Evolutionary conservation across 2,797 vertebrate species (phyloP), one percentile per base, ranked within the genome.

Genomic region (Chelon auratus): DNA sequence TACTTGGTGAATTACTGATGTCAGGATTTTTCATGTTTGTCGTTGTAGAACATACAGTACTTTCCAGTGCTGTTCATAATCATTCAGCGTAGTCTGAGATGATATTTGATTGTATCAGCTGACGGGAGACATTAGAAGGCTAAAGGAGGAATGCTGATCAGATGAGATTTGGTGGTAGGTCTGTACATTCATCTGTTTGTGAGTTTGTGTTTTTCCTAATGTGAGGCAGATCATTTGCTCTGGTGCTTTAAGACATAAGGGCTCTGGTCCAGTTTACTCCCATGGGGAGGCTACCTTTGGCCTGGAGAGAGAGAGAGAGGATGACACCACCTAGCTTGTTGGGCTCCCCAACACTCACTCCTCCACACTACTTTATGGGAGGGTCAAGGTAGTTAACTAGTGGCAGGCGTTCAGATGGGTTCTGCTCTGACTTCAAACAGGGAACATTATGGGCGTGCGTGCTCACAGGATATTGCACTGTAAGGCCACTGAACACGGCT

Each of bases 401-500:
- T 83, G 89, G 87, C 91, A 86, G 90, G 83, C 87, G 62, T 84
- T 93, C 89, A 88, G 86, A 92, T 80, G 90, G 82, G 88, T 82
- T 85, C 76, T 87, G 86, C 86, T 60, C 77, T 26, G 78, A 93
- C 93, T 92, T 94, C 91, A 93, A 93, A 93, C 89, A 73, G 83
- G 73, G 84, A 87, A 87, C 90, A 90, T 90, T 87, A 92, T 89
- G 89, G 91, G 82, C 62, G 56, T 73, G 81, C 78, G 75, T 66
- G 71, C 77, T 89, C 87, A 88, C 92, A 93, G 92, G 91, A 93
- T 93, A 92, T 93, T 93, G 91, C 87, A 85, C 80, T 87, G 89
- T 90, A 90, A 90, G 90, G 89, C 89, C 78, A 78, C 79, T 90
- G 92, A 89, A 78, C 88, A 81, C 57, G 65, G 73, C 80, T 83